A percentile compares a stretch with the other conserved stretches of the same genome.
These are phyloP conservation scores for Pachycephus smyrnensis DNA, from an alignment of 2,888 invertebrate species.

Conservation along the genomic window DNA sequence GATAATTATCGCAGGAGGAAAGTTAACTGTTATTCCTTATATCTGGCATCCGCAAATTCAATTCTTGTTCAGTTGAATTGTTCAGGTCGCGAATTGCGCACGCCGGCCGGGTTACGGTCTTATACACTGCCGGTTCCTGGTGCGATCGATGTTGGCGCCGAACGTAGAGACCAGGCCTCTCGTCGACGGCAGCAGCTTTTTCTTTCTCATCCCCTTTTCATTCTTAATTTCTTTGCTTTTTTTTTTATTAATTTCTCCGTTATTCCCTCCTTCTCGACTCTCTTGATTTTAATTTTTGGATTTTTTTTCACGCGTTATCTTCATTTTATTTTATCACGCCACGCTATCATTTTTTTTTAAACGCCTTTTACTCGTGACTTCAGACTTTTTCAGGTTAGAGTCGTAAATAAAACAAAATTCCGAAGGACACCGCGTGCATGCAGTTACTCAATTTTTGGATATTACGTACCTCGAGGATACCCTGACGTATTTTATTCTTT, in stretches of 20 bases:
- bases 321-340: background rate
- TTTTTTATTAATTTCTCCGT: background rate
- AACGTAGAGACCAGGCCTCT: background rate
- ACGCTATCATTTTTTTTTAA: background rate
- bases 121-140: background rate
- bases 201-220: background rate
- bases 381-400: background rate
- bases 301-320: background rate
- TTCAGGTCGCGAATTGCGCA: conserved; percentile 2
- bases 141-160: conserved; percentile 5
- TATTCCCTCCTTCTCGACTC: background rate
- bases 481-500: background rate
- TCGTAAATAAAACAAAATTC: background rate
- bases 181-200: background rate
- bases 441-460: background rate
- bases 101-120: background rate
- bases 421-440: background rate
- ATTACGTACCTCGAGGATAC: background rate
- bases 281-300: background rate
- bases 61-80: background rate
- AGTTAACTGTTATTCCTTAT: background rate
- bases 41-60: background rate
- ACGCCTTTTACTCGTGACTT: background rate
- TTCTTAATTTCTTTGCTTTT: background rate
- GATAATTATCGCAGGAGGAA: background rate